A percentile compares a stretch with the other conserved stretches of the same genome.
Conservation (phyloP, 2,797 vertebrate species). For the Zalophus californianus region DNA sequence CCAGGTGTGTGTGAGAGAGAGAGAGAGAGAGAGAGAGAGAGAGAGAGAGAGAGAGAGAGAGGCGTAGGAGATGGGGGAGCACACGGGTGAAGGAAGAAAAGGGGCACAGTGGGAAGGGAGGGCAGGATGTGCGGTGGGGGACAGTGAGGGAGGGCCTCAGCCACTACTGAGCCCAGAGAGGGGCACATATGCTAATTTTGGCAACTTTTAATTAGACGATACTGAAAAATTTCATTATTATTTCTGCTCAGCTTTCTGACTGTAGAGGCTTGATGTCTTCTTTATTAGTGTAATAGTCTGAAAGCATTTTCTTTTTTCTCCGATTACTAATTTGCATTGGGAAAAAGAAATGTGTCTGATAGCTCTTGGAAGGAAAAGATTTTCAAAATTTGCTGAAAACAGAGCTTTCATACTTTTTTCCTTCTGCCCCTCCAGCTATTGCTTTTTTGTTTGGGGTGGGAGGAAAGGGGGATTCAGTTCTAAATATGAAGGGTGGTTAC, state of each 20-base stretch:
- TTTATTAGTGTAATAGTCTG: constrained; percentile 69
- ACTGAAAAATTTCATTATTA: constrained; percentile 77
- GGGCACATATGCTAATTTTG: constrained; percentile 39
- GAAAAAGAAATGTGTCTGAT: constrained; percentile 52
- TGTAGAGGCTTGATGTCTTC: constrained; percentile 65
- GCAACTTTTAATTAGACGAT: constrained; percentile 79
- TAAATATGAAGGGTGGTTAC: background rate
- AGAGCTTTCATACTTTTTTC: background rate
- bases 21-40: no score
- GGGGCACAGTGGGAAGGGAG: background rate
- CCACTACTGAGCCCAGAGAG: constrained; percentile 60
- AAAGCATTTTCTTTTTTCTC: constrained; percentile 70
- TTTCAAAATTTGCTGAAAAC: constrained; percentile 58
- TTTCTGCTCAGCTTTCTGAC: constrained; percentile 56
- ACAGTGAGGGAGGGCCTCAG: background rate
- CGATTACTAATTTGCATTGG: constrained; percentile 40
- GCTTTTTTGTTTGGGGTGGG: background rate
- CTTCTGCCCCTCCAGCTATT: background rate
- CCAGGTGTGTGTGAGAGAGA: constrained; percentile 79
- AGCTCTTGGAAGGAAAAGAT: constrained; percentile 54
- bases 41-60: no score
- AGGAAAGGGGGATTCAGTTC: background rate
- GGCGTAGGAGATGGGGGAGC: background rate
- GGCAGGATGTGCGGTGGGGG: no score
- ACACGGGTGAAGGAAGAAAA: background rate